Evolutionary conservation across 2,888 invertebrate species (phyloP), one percentile per base, ranked within the genome.

Genomic region (Luffia ferchaultella): DNA sequence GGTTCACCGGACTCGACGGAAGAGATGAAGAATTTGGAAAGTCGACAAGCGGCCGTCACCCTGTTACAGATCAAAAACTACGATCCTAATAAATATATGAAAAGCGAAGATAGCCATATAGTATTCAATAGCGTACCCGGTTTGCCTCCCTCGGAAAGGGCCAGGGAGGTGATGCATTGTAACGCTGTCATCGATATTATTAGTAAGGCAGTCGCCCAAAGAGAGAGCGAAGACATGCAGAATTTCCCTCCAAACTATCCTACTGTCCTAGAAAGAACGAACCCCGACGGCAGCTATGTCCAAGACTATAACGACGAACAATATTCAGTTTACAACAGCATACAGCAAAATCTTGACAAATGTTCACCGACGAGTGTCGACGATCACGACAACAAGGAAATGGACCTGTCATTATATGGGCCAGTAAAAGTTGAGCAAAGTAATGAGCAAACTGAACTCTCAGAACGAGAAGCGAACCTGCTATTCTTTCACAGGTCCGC

Each of bases 51-150:
- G 60, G 85, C 85, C 52, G 85, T 82, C 53, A 82, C 85, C 53
- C 68, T 85, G 51, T 68, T 85, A 51, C 85, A 85, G 59, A 85
- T 85, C 52, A 85, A 83, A 63, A 84, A 85, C 63, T 79, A 84
- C 65, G 85, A 84, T 57, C 84, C 84, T 46, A 72, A 65, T 57
- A 85, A 85, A 64, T 85, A 82, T 63, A 68, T 65, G 20, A 59
- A 67, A 53, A 80, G 82, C 61, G 77, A 79, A 54, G 78, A 75
- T 52, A 85, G 86, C 44, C 87, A 86, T 62, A 86, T 87, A 60
- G 82, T 82, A 67, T 87, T 86, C 66, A 87, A 87, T 67, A 86
- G 80, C 58, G 86, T 85, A 57, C 85, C 85, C 60, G 80, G 85
- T 62, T 75, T 86, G 59, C 85, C 86, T 61, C 85, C 85, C 53